phyloP scores from a whole-genome alignment of 2,113 vertebrate genomes.

The Lepisosteus oculatus region DNA sequence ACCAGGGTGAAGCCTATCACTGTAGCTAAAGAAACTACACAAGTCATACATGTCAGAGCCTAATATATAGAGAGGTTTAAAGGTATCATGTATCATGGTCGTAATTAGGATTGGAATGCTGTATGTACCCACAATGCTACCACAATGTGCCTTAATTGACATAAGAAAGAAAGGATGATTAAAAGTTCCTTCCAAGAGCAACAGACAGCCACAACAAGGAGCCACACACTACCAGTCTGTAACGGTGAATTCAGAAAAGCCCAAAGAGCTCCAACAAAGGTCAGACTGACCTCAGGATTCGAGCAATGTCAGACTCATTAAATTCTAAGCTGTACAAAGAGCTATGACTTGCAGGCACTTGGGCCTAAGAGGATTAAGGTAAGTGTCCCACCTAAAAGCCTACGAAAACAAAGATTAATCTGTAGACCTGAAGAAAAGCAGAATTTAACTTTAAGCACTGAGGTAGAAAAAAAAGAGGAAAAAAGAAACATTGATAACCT shows the following conservation, averaged over 20 bases:
- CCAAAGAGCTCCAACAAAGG: constrained; percentile 49
- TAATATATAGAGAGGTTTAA: constrained; percentile 36
- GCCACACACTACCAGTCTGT: constrained; percentile 15
- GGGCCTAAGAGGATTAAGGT: constrained; percentile 73
- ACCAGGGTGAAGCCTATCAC: constrained; percentile 57
- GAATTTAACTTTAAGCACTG: constrained; percentile 30
- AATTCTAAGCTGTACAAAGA: constrained; percentile 61
- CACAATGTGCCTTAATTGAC: constrained; percentile 44
- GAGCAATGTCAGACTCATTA: constrained; percentile 62
- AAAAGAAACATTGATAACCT: constrained; percentile 34
- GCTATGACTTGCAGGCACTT: constrained; percentile 60
- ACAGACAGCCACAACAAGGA: constrained; percentile 22
- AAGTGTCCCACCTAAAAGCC: constrained; percentile 66
- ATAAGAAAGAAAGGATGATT: constrained; percentile 33
- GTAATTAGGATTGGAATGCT: constrained; percentile 54
- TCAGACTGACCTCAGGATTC: constrained; percentile 56
- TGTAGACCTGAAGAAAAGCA: constrained; percentile 36
- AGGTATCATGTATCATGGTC: constrained; percentile 48
- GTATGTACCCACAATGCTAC: constrained; percentile 35
- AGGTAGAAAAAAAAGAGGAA: constrained; percentile 26
- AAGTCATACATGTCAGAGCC: constrained; percentile 51
- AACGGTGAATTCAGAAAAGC: constrained; percentile 35
- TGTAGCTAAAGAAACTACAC: constrained; percentile 49
- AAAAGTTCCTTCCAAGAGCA: not conserved
- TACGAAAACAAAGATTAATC: constrained; percentile 70